Evolutionary conservation across 1,140 invertebrate genomes (phyloP).

Genomic region (Cheumatopsyche charites): DNA sequence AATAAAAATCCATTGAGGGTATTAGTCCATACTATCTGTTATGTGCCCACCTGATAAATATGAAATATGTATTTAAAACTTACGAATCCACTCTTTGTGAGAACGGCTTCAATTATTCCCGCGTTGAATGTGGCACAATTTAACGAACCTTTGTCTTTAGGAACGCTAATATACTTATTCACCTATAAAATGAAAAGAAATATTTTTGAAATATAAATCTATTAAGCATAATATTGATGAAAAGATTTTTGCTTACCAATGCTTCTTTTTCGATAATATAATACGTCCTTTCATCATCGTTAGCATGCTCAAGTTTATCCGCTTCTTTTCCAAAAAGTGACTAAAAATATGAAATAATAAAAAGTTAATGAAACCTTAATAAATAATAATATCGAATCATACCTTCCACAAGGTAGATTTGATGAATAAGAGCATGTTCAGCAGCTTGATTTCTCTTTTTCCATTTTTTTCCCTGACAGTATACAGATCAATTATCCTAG

Average conservation of each 20-base stretch:
- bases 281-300: conserved; percentile 97
- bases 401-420: conserved; percentile 98
- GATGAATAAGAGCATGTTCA: conserved; percentile 95
- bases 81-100: conserved; percentile 96
- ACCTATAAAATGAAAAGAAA: conserved; percentile 51
- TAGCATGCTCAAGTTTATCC: conserved; percentile 97
- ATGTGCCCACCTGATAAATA: too few species aligned
- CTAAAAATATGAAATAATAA: conserved; percentile 53
- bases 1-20: too few species aligned
- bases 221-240: background rate
- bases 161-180: conserved; percentile 97
- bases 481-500: conserved; percentile 90
- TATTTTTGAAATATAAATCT: background rate
- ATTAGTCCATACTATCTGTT: too few species aligned
- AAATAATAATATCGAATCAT: conserved; percentile 43
- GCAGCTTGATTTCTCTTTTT: conserved; percentile 93
- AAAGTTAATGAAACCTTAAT: conserved; percentile 4
- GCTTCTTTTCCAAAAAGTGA: conserved; percentile 97
- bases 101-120: conserved; percentile 95
- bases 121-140: conserved; percentile 99
- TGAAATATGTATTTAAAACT: conserved; percentile 58
- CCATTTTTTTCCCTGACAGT: conserved; percentile 91
- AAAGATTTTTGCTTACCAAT: conserved; percentile 71
- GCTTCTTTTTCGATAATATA: conserved; percentile 99
- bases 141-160: conserved; percentile 95